phyloP scores from a whole-genome alignment of 2,888 invertebrate genomes.

The Cephonodes hylas region DNA sequence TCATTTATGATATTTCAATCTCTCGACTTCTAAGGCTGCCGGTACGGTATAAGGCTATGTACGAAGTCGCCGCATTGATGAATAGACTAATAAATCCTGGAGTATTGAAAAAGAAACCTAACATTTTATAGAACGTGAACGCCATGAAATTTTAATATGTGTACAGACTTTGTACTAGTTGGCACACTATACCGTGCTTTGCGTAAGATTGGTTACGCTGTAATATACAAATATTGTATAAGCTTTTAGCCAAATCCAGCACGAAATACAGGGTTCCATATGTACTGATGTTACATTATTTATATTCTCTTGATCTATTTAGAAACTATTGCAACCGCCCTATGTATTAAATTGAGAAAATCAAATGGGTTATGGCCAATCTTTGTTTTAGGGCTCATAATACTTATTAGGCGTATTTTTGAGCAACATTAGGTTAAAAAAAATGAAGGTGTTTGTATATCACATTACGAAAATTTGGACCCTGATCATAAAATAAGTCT shows the following conservation, averaged over 20 bases:
- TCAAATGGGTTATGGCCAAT: no score
- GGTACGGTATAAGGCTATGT: background rate
- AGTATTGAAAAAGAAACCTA: background rate
- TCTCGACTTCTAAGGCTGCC: background rate
- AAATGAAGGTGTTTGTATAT: no score
- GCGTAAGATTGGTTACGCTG: slow-evolving; percentile 41
- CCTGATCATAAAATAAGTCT: no score
- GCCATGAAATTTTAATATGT: background rate
- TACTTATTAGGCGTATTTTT: no score
- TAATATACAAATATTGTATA: slow-evolving; percentile 21
- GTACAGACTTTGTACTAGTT: slow-evolving; percentile 29
- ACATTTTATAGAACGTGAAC: background rate
- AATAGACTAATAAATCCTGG: background rate
- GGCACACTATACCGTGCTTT: slow-evolving; percentile 37
- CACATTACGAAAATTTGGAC: no score
- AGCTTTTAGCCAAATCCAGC: background rate
- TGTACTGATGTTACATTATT: no score
- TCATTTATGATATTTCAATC: no score
- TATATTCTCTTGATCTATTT: no score
- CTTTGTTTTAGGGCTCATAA: no score
- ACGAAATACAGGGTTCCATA: background rate
- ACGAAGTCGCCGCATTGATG: background rate
- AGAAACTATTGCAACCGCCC: no score
- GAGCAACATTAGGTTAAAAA: no score
- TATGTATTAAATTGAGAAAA: no score